phyloP scores from a whole-genome alignment of 1,140 invertebrate genomes.

The Lepidotrigona ventralis region DNA sequence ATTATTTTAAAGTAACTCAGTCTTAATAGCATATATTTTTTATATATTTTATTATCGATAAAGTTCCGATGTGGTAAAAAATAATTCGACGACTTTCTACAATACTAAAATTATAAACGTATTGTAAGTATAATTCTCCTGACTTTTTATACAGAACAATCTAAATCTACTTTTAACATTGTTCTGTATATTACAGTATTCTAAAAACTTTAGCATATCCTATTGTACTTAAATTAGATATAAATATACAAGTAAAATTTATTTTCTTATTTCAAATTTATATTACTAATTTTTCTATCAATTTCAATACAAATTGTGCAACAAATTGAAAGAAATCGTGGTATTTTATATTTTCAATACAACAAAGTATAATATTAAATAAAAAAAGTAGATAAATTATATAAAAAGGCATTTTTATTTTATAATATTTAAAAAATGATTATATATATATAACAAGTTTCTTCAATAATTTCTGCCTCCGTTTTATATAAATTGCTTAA shows the following conservation, averaged over 20 bases:
- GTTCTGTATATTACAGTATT: conserved; percentile 38
- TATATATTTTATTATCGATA: conserved; percentile 44
- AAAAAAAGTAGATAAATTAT: neutral
- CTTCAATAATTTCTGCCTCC: neutral
- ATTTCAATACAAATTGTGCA: neutral
- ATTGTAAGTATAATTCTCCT: conserved; percentile 33
- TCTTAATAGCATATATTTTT: conserved; percentile 39
- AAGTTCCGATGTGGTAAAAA: conserved; percentile 41
- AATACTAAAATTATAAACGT: conserved; percentile 49
- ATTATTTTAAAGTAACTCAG: conserved; percentile 24
- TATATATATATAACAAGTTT: neutral
- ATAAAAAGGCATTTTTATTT: neutral
- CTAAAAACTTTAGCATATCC: conserved; percentile 33
- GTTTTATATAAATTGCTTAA: neutral
- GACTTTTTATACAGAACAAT: conserved; percentile 29
- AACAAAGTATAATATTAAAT: neutral
- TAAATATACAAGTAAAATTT: conserved; percentile 39
- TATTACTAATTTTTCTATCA: neutral
- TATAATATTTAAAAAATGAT: neutral
- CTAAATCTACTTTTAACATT: conserved; percentile 32
- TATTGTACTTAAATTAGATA: conserved; percentile 49
- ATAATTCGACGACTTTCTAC: conserved; percentile 51
- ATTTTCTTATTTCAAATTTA: conserved; percentile 22
- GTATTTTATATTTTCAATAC: neutral
- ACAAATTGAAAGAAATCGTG: neutral